These are phyloP conservation scores for Peromyscus attwateri DNA, from an alignment of 2,797 vertebrate species.

Conservation along the genomic window DNA sequence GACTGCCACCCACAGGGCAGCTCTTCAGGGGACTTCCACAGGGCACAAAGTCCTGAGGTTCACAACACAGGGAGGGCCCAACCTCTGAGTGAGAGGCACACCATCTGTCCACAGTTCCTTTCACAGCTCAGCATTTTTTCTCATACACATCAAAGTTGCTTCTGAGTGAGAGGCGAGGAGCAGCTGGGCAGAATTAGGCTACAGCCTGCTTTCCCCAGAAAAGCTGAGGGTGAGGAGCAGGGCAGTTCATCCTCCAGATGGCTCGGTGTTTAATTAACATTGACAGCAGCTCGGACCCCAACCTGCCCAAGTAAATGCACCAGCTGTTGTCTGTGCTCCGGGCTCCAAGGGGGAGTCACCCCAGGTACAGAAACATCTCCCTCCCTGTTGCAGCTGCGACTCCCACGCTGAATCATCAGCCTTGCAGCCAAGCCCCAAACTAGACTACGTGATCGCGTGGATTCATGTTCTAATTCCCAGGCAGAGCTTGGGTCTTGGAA, in stretches of 20 bases:
- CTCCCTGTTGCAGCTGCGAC: background rate
- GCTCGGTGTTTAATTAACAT: conserved; percentile 75
- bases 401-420: background rate
- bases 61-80: background rate
- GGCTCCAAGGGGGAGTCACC: background rate
- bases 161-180: background rate
- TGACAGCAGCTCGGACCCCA: background rate
- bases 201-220: conserved; percentile 51
- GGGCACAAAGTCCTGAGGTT: conserved; percentile 43
- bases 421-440: background rate
- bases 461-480: background rate
- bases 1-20: conserved; percentile 79
- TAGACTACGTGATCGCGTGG: background rate
- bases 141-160: conserved; percentile 54
- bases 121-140: conserved; percentile 61
- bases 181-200: conserved; percentile 75
- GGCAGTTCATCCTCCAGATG: conserved; percentile 16
- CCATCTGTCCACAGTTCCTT: conserved; percentile 36
- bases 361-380: background rate
- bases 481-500: background rate
- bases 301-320: conserved; percentile 53
- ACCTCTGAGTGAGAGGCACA: conserved; percentile 62
- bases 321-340: conserved; percentile 42
- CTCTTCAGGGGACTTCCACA: conserved; percentile 52
- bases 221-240: conserved; percentile 52